phyloP scores from a whole-genome alignment of 1,140 invertebrate species.

The Zaprionus kolodkinae region DNA sequence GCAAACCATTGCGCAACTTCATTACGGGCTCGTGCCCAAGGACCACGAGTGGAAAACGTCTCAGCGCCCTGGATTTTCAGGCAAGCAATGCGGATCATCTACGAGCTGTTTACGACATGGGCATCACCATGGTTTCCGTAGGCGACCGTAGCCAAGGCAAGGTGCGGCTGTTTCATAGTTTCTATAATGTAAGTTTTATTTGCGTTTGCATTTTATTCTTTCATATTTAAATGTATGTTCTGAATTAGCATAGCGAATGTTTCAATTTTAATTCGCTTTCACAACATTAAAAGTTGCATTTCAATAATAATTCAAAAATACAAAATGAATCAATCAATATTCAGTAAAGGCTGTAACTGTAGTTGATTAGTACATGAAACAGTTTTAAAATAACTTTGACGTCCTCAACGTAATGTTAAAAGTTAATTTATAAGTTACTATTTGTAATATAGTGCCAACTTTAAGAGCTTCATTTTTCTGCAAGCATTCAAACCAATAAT shows the following conservation, averaged over 20 bases:
- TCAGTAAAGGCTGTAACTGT: too few species aligned
- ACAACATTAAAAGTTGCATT: not conserved
- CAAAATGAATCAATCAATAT: too few species aligned
- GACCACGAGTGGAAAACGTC: conserved; percentile 85
- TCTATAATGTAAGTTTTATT: conserved; percentile 89
- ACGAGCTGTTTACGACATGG: conserved; percentile 95
- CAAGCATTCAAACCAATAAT: too few species aligned
- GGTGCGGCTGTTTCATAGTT: conserved; percentile 95
- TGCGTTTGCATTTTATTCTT: conserved; percentile 48
- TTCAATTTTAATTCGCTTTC: not conserved
- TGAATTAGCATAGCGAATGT: not conserved
- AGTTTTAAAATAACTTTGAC: too few species aligned
- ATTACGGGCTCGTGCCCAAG: conserved; percentile 92
- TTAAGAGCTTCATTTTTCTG: too few species aligned
- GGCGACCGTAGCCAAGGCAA: conserved; percentile 90
- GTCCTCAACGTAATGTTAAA: too few species aligned
- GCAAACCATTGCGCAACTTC: conserved; percentile 92
- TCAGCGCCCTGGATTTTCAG: conserved; percentile 91
- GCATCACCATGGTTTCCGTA: conserved; percentile 95
- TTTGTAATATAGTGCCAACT: too few species aligned
- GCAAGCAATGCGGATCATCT: conserved; percentile 96
- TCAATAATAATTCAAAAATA: too few species aligned
- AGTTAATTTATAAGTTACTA: too few species aligned
- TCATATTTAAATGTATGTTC: not conserved
- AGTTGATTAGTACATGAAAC: too few species aligned